These are phyloP conservation scores for Idris sp. DNA, from an alignment of 1,140 invertebrate genomes.

Conservation along the genomic window DNA sequence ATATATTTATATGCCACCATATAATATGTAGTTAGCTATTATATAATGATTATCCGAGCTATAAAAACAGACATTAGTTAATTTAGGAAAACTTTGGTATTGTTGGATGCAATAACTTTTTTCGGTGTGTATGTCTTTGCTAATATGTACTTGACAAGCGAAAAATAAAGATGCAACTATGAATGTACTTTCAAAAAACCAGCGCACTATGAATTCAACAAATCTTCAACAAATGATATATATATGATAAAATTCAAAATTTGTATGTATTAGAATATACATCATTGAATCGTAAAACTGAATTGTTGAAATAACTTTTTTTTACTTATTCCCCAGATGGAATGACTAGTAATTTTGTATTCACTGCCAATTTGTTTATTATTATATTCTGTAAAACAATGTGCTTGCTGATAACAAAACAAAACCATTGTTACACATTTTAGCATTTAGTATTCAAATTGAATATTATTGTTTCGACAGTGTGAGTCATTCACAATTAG, in stretches of 20 bases:
- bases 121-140: slow-evolving; percentile 30
- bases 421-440: slow-evolving; percentile 53
- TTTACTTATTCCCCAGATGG: slow-evolving; percentile 56
- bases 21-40: slow-evolving; percentile 34
- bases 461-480: slow-evolving; percentile 14
- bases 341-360: slow-evolving; percentile 62
- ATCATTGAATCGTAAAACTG: slow-evolving; percentile 43
- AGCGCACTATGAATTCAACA: slow-evolving; percentile 42
- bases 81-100: slow-evolving; percentile 21
- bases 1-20: slow-evolving; percentile 36
- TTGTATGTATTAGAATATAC: slow-evolving; percentile 56
- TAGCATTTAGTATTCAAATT: slow-evolving; percentile 35
- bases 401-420: slow-evolving; percentile 55
- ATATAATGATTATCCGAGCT: slow-evolving; percentile 16
- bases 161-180: slow-evolving; percentile 55
- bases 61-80: slow-evolving; percentile 16
- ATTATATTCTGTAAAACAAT: slow-evolving; percentile 60
- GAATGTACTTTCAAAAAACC: slow-evolving; percentile 50
- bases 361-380: slow-evolving; percentile 72
- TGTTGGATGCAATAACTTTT: slow-evolving; percentile 21
- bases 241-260: too few species aligned
- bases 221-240: slow-evolving; percentile 34
- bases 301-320: slow-evolving; percentile 33
- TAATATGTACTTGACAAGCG: slow-evolving; percentile 41
- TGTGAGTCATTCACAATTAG: neutral